Percentiles rank a stretch among this genome's conserved stretches.
These are phyloP conservation scores for Telmatherina bonti DNA, from an alignment of 2,797 vertebrate species.

Conservation along the genomic window DNA sequence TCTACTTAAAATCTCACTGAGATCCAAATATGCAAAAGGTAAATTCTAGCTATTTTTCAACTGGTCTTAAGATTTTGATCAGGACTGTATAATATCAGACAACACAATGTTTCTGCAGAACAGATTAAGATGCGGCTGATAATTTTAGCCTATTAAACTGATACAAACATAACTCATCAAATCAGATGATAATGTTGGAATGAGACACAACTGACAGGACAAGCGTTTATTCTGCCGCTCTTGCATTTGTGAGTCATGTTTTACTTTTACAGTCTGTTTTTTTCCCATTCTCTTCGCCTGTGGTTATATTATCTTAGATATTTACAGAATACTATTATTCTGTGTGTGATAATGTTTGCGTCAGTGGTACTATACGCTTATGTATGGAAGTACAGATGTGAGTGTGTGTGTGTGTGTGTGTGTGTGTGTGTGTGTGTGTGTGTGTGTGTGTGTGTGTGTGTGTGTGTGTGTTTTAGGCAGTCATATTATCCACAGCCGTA, in stretches of 20 bases:
- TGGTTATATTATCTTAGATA: background rate
- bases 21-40: no score
- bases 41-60: no score
- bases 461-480: conserved; percentile 41
- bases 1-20: no score
- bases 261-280: no score
- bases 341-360: conserved; percentile 23
- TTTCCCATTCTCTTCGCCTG: background rate
- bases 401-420: conserved; percentile 5
- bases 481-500: conserved; percentile 69
- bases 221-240: background rate
- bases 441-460: conserved; percentile 8
- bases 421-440: conserved; percentile 5
- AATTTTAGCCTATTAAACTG: background rate
- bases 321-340: conserved; percentile 8
- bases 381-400: conserved; percentile 20
- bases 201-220: background rate
- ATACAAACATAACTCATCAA: background rate
- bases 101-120: no score
- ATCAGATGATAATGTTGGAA: background rate
- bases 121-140: background rate
- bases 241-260: background rate
- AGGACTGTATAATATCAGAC: no score
- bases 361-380: conserved; percentile 14
- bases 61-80: no score